Percentiles rank a stretch among this genome's conserved stretches.
Evolutionary conservation across 2,113 vertebrate genomes (phyloP).

Genomic region (Muntiacus muntjak): DNA sequence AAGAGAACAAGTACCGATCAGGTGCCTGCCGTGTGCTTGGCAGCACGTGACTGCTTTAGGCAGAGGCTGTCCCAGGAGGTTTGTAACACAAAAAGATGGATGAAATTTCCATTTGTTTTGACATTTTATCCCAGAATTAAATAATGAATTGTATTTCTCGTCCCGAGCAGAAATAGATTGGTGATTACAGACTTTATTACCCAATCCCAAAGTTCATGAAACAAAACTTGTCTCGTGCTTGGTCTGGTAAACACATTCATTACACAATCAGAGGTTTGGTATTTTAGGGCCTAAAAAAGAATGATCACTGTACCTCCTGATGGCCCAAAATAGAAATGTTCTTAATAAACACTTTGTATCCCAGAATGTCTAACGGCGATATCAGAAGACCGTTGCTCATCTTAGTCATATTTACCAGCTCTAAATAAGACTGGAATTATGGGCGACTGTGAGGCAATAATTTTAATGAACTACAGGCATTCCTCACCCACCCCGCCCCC

Average conservation of each 20-base stretch:
- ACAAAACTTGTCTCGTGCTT: conserved; percentile 34
- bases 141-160: conserved; percentile 48
- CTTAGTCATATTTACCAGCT: conserved; percentile 6
- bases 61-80: background rate
- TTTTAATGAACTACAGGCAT: conserved; percentile 58
- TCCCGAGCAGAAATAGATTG: background rate
- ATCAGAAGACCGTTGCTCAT: background rate
- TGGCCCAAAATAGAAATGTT: background rate
- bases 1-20: background rate
- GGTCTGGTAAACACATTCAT: conserved; percentile 35
- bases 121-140: conserved; percentile 51
- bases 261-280: background rate
- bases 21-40: background rate
- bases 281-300: background rate
- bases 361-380: background rate
- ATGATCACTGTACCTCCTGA: background rate
- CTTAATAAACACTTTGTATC: conserved; percentile 29
- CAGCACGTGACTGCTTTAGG: background rate
- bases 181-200: conserved; percentile 44
- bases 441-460: background rate
- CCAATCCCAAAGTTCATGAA: conserved; percentile 24
- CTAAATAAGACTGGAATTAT: background rate
- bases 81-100: background rate
- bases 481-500: background rate
- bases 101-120: conserved; percentile 47